Conservation (phyloP, 2,113 vertebrate genomes). For the Vidua macroura region DNA sequence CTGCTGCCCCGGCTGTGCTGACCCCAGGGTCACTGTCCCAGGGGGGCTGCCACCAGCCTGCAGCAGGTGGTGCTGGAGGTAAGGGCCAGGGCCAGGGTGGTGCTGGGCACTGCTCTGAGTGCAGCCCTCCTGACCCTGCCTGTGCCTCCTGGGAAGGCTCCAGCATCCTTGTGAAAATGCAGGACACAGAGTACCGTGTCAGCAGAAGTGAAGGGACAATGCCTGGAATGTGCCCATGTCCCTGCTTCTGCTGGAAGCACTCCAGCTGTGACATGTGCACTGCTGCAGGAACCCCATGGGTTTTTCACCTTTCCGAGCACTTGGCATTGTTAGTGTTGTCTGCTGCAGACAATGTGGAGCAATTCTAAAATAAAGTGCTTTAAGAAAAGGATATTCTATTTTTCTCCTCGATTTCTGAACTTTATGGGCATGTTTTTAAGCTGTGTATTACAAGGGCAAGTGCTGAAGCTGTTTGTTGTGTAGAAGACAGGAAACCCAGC, state of each 20-base stretch:
- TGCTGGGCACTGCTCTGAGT: fast-evolving
- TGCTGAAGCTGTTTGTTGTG: neutral
- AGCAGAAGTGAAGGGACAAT: neutral
- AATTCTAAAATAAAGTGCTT: neutral
- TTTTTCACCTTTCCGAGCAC: neutral
- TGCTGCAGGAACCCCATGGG: neutral
- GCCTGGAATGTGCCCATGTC: fast-evolving
- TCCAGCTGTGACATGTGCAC: neutral
- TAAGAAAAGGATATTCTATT: neutral
- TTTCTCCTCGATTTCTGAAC: neutral
- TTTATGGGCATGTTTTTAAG: neutral
- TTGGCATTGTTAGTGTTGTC: neutral
- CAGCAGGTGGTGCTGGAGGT: neutral
- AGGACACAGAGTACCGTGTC: neutral
- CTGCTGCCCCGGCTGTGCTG: neutral
- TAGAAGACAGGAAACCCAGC: neutral
- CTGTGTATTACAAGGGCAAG: neutral
- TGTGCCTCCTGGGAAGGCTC: neutral
- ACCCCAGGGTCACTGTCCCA: neutral
- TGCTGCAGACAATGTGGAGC: neutral
- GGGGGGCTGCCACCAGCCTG: neutral
- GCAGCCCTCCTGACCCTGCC: neutral
- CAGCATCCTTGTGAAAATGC: neutral
- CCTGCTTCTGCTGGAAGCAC: neutral
- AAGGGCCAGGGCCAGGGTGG: fast-evolving